These are phyloP conservation scores for Tetranychus piercei DNA, from an alignment of 2,888 invertebrate species.

Conservation along the genomic window DNA sequence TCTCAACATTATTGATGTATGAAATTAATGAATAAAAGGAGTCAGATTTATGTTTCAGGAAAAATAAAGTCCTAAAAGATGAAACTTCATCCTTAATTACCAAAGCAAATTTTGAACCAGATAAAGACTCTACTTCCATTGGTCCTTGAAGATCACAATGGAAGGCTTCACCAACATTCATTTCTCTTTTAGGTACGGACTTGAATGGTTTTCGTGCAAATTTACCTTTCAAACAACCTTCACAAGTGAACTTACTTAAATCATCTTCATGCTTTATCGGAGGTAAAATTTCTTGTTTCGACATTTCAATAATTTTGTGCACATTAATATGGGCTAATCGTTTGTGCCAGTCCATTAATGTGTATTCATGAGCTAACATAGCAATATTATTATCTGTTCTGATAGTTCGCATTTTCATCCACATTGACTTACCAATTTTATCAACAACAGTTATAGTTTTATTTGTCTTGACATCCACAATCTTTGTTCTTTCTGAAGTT, in stretches of 20 bases:
- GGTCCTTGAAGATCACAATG: slow-evolving; percentile 13
- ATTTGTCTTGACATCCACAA: too few species aligned
- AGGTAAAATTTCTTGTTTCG: slow-evolving; percentile 20
- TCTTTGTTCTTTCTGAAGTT: too few species aligned
- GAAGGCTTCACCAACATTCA: slow-evolving; percentile 17
- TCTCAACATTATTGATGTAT: too few species aligned
- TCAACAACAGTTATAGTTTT: too few species aligned
- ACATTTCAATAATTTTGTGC: slow-evolving; percentile 25
- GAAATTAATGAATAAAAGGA: too few species aligned
- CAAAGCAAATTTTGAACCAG: slow-evolving; percentile 11
- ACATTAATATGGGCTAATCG: slow-evolving; percentile 28
- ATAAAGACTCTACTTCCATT: slow-evolving; percentile 4
- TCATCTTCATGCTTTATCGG: background rate
- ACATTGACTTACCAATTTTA: too few species aligned
- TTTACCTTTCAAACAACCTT: background rate
- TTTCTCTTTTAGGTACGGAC: background rate
- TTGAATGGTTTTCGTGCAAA: background rate
- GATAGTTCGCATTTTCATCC: too few species aligned
- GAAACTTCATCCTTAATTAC: slow-evolving; percentile 10
- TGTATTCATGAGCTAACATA: background rate
- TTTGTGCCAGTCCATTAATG: slow-evolving; percentile 26
- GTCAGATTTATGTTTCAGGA: too few species aligned
- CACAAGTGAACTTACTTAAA: background rate
- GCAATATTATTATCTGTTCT: too few species aligned
- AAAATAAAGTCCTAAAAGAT: background rate